Conservation (phyloP, 2,113 vertebrate species). For the Syrmaticus mikado region DNA sequence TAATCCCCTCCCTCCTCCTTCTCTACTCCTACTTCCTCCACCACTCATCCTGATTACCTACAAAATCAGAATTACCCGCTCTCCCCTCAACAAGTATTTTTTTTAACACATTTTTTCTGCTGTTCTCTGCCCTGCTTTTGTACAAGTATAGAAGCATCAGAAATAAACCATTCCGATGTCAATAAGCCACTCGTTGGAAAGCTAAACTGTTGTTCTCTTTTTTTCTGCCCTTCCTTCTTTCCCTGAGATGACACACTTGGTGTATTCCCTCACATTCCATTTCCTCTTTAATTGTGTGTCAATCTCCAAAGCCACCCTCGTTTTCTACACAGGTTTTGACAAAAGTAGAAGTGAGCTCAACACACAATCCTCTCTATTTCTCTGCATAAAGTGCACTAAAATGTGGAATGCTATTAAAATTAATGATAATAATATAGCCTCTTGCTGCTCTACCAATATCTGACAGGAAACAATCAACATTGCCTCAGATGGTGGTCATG, state of each 20-base stretch:
- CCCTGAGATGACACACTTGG: too few relatives aligned
- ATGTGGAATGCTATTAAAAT: constrained; percentile 42
- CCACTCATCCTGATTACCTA: neutral
- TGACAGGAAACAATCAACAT: neutral
- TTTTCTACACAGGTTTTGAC: neutral
- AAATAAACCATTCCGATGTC: neutral
- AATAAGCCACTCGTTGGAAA: neutral
- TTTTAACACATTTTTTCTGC: neutral
- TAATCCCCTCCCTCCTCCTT: neutral
- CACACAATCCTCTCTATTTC: neutral
- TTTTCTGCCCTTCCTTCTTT: neutral
- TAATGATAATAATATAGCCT: neutral
- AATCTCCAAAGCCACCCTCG: neutral
- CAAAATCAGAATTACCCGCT: neutral
- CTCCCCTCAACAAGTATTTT: neutral
- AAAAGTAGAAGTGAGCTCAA: neutral
- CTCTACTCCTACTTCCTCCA: neutral
- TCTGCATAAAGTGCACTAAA: neutral
- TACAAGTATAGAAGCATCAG: neutral
- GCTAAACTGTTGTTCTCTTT: neutral
- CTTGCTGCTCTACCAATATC: constrained; percentile 9
- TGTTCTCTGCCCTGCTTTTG: neutral
- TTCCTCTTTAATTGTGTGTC: neutral
- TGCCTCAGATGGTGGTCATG: constrained; percentile 30
- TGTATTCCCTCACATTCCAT: neutral